Evolutionary conservation across 1,140 invertebrate species (phyloP).

Genomic region (Augochlora pura): DNA sequence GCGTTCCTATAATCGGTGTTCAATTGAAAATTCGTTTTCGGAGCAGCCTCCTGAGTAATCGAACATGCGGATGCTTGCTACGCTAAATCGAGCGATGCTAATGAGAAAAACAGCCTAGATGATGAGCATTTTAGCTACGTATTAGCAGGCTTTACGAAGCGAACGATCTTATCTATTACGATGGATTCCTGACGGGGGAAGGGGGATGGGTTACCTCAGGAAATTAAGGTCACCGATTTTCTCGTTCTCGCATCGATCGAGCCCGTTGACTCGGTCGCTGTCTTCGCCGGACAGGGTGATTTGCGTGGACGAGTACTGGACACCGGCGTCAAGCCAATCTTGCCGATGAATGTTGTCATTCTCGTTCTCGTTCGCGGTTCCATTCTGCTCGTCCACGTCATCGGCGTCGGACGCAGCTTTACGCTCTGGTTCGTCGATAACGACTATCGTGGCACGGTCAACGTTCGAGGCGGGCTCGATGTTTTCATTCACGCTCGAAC

Average conservation of each 20-base stretch:
- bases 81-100: too few species aligned
- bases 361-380: constrained; percentile 56
- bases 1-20: too few species aligned
- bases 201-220: constrained; percentile 70
- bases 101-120: too few species aligned
- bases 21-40: too few species aligned
- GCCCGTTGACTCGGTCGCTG: constrained; percentile 67
- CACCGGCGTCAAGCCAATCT: constrained; percentile 77
- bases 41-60: too few species aligned
- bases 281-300: constrained; percentile 73
- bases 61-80: too few species aligned
- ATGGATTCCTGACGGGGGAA: too few species aligned
- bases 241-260: constrained; percentile 57
- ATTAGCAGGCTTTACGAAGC: too few species aligned
- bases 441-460: constrained; percentile 70
- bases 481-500: constrained; percentile 15
- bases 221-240: constrained; percentile 72
- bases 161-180: too few species aligned
- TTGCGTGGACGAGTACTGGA: constrained; percentile 77
- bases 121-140: too few species aligned
- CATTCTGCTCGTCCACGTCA: constrained; percentile 53
- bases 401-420: constrained; percentile 58
- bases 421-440: constrained; percentile 71
- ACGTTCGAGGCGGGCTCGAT: constrained; percentile 58
- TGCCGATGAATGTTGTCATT: constrained; percentile 75